These are phyloP conservation scores for Tromatobia lineatoria DNA, from an alignment of 2,888 invertebrate genomes.

Conservation along the genomic window DNA sequence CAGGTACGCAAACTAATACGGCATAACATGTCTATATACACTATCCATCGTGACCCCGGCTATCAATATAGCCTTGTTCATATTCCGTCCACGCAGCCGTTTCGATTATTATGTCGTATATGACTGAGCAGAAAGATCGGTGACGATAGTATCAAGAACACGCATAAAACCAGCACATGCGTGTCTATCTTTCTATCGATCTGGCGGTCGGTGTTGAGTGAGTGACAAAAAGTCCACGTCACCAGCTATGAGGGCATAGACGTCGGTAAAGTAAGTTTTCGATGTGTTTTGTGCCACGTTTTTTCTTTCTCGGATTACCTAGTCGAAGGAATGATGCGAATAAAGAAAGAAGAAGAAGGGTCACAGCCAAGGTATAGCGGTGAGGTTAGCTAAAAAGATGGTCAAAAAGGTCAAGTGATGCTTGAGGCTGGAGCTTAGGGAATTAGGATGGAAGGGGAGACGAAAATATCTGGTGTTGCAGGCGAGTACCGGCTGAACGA, in stretches of 20 bases:
- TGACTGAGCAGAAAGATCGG: background rate
- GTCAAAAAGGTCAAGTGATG: slow-evolving; percentile 17
- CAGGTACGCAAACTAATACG: background rate
- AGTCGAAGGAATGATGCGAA: slow-evolving; percentile 12
- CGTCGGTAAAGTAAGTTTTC: background rate
- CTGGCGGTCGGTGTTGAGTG: background rate
- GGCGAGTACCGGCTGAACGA: slow-evolving; percentile 23
- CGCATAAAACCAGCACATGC: background rate
- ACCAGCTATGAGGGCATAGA: background rate
- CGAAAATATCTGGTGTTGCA: slow-evolving; percentile 15
- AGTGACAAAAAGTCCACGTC: slow-evolving; percentile 16
- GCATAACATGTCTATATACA: background rate
- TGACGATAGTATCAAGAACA: slow-evolving; percentile 25
- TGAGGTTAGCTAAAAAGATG: background rate
- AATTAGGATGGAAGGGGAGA: background rate
- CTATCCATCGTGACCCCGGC: background rate
- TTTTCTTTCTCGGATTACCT: background rate
- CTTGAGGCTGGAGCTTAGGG: background rate
- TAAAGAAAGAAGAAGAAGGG: background rate
- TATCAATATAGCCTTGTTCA: background rate
- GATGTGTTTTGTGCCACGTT: background rate
- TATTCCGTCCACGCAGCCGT: slow-evolving; percentile 22
- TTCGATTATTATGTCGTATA: slow-evolving; percentile 22
- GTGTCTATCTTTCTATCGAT: slow-evolving; percentile 16
- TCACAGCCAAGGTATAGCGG: background rate